These are phyloP conservation scores for Aulostomus chinensis DNA, from an alignment of 2,797 vertebrate genomes.

Conservation along the genomic window DNA sequence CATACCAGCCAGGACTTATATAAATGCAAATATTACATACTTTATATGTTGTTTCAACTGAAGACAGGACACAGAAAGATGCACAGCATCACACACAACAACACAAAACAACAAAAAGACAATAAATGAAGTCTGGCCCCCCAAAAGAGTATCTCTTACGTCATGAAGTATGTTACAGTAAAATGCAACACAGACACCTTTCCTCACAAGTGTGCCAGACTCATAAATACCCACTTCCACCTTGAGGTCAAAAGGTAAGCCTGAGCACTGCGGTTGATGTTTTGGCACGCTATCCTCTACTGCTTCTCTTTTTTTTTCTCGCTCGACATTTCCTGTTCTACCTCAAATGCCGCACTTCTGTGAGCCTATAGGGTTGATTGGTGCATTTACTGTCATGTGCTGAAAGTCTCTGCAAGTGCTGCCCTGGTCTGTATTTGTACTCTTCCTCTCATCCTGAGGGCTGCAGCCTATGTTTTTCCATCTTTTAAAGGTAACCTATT, in stretches of 20 bases:
- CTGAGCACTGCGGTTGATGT: constrained; percentile 72
- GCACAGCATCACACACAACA: too few species aligned
- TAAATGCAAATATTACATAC: too few species aligned
- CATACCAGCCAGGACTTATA: too few species aligned
- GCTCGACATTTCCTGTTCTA: constrained; percentile 74
- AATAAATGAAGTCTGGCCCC: too few species aligned
- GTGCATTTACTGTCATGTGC: constrained; percentile 4
- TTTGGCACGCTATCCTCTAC: constrained; percentile 62
- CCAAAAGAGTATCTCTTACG: neutral
- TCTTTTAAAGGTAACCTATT: constrained; percentile 20
- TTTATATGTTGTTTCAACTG: too few species aligned
- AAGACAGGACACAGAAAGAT: too few species aligned
- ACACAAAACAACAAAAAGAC: too few species aligned
- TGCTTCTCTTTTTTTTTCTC: constrained; percentile 70
- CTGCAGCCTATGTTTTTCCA: constrained; percentile 21
- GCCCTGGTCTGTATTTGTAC: neutral
- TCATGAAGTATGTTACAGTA: neutral
- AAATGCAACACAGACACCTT: constrained; percentile 13
- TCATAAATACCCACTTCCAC: constrained; percentile 52
- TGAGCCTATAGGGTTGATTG: neutral
- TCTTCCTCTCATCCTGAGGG: neutral
- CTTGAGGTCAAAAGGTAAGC: constrained; percentile 78
- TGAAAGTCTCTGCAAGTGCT: too few species aligned
- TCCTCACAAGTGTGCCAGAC: constrained; percentile 15
- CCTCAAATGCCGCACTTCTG: constrained; percentile 30